A percentile compares a stretch with the other conserved stretches of the same genome.
phyloP scores from a whole-genome alignment of 2,797 vertebrate species.

The Darevskia nairensis region DNA sequence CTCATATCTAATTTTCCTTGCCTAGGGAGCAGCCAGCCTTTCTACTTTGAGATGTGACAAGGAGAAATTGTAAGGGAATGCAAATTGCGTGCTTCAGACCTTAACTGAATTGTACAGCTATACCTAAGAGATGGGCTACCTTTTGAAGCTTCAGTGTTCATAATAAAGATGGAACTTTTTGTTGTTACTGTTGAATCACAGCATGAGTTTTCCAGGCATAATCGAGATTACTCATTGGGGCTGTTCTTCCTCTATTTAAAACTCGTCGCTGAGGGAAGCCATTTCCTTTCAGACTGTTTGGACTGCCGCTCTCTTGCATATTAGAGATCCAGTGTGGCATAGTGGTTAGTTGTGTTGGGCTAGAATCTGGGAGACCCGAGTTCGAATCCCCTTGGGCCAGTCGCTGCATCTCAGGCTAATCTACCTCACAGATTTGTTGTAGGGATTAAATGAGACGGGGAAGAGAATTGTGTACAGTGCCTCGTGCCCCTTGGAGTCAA shows the following conservation, averaged over 20 bases:
- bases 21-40: neutral
- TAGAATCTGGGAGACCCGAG: too few species aligned
- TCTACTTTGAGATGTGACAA: neutral
- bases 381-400: too few species aligned
- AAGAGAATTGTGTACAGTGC: too few species aligned
- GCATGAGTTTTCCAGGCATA: constrained; percentile 44
- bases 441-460: too few species aligned
- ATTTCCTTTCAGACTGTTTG: constrained; percentile 51
- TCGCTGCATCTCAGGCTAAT: too few species aligned
- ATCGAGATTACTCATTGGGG: constrained; percentile 39
- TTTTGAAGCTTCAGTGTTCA: constrained; percentile 43
- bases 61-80: constrained; percentile 1
- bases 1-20: neutral
- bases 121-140: neutral
- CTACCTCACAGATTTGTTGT: too few species aligned
- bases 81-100: neutral
- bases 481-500: too few species aligned
- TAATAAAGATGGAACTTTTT: constrained; percentile 29
- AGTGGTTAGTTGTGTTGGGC: too few species aligned
- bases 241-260: constrained; percentile 34
- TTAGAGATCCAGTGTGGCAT: neutral
- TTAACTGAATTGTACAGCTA: constrained; percentile 6
- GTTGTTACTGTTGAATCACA: constrained; percentile 28
- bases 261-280: constrained; percentile 37
- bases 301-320: constrained; percentile 28